Conservation (phyloP, 2,797 vertebrate species). For the Sebastes ruberrimus region DNA sequence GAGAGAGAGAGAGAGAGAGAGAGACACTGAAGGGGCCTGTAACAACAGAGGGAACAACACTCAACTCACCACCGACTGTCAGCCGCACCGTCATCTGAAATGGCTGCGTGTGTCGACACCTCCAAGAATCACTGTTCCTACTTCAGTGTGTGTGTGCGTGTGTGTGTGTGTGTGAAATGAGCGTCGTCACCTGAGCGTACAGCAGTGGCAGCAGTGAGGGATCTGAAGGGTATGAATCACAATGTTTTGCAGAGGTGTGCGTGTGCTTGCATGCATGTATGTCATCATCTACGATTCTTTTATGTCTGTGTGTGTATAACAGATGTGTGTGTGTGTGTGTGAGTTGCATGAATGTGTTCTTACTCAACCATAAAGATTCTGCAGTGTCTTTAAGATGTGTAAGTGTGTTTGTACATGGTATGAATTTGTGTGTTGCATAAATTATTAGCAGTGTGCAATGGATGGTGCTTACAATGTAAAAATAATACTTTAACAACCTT, state of each 20-base stretch:
- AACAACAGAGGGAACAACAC: constrained; percentile 66
- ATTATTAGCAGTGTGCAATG: background rate
- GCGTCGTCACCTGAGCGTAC: constrained; percentile 46
- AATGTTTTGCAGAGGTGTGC: background rate
- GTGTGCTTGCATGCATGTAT: constrained; percentile 11
- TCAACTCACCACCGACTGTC: constrained; percentile 60
- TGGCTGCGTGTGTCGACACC: constrained; percentile 74
- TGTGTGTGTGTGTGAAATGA: background rate
- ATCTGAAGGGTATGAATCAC: constrained; percentile 28
- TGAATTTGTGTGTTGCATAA: background rate
- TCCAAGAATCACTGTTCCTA: constrained; percentile 49
- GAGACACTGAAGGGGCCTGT: constrained; percentile 55
- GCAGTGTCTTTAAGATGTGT: background rate
- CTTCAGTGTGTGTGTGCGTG: constrained; percentile 25
- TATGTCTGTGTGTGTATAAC: background rate
- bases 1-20: no score
- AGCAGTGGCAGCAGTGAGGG: background rate
- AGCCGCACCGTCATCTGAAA: constrained; percentile 67
- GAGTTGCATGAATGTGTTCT: background rate
- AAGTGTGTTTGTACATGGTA: background rate
- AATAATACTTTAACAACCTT: background rate
- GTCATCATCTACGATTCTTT: constrained; percentile 18
- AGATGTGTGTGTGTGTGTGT: constrained; percentile 7
- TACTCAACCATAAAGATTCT: background rate
- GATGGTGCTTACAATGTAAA: background rate